phyloP scores from a whole-genome alignment of 1,140 invertebrate species.

The Intoshia linei region DNA sequence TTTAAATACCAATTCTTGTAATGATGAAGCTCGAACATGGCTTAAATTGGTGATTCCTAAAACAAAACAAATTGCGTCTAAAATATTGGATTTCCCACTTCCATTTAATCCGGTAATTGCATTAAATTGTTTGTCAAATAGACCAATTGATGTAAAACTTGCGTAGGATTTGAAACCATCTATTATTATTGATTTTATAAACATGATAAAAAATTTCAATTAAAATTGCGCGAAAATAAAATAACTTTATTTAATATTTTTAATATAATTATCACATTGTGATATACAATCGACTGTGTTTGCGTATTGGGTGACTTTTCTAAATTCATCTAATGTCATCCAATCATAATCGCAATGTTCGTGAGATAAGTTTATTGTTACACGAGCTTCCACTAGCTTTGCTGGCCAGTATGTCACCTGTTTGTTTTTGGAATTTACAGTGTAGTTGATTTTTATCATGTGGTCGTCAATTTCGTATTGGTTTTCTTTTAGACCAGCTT shows the following conservation, averaged over 20 bases:
- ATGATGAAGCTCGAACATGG: slow-evolving; percentile 48
- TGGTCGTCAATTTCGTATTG: no score
- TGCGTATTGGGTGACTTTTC: no score
- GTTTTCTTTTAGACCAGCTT: no score
- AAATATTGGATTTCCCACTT: slow-evolving; percentile 84
- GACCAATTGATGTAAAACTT: slow-evolving; percentile 53
- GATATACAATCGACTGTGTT: no score
- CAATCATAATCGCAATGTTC: no score
- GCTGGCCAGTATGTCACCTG: no score
- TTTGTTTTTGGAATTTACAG: no score
- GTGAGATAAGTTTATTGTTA: no score
- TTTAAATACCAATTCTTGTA: slow-evolving; percentile 84
- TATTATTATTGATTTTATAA: slow-evolving; percentile 60
- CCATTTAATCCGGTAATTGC: slow-evolving; percentile 93
- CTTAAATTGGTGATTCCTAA: slow-evolving; percentile 65
- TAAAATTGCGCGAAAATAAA: neutral
- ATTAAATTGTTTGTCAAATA: slow-evolving; percentile 75
- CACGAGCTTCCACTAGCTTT: no score
- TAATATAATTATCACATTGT: neutral
- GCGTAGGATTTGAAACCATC: slow-evolving; percentile 98
- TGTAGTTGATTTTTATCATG: no score
- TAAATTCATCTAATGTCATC: no score
- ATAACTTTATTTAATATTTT: neutral
- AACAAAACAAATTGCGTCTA: slow-evolving; percentile 88
- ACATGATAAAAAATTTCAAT: slow-evolving; percentile 45